Evolutionary conservation across 2,113 vertebrate species (phyloP), one percentile per base, ranked within the genome.

Genomic region (Dipodomys stephensi): DNA sequence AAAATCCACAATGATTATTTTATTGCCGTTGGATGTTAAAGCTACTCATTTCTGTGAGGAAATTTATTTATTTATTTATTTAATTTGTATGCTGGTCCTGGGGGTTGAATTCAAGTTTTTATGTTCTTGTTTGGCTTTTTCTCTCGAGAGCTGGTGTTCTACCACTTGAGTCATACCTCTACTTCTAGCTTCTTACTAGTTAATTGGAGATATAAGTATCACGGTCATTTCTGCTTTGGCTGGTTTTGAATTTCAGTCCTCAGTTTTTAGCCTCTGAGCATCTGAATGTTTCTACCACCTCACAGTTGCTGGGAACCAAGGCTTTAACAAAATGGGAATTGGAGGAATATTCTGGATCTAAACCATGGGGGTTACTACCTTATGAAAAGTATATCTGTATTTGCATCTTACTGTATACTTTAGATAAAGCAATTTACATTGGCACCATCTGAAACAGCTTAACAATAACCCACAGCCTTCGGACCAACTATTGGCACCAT

Each of bases 391-490:
- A 39, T 10, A 78, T 82, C n/a, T 46, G 13, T 57, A 60, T 72
- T 78, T 94, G 76, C 1, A 77, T 23, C 80, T 96, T 3, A 46
- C 28, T 64, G 10, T 74, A 10, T 30, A 67, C 19, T 92, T 92
- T 83, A 94, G 67, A 65, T 87, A 74, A 78, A 92, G 35, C 19
- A 78, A 22, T 22, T 83, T 89, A 28, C 2, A 53, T 76, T 20
- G 16, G 7, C 22, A 68, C 44, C 23, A 22, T 82, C 25, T 93
- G 39, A 39, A 39, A 39, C 39, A 39, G 4, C 39, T 39, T 39
- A 39, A 39, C 39, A 39, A 39, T 39, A 39, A 39, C 39, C 39
- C 39, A 39, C 5, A 39, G 39, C 39, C 39, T 39, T 39, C 5
- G 39, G 39, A 39, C 39, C 39, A 39, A 39, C 39, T 39, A 62